Evolutionary conservation across 2,113 vertebrate species (phyloP), one percentile per base, ranked within the genome.

Genomic region (Podarcis muralis): DNA sequence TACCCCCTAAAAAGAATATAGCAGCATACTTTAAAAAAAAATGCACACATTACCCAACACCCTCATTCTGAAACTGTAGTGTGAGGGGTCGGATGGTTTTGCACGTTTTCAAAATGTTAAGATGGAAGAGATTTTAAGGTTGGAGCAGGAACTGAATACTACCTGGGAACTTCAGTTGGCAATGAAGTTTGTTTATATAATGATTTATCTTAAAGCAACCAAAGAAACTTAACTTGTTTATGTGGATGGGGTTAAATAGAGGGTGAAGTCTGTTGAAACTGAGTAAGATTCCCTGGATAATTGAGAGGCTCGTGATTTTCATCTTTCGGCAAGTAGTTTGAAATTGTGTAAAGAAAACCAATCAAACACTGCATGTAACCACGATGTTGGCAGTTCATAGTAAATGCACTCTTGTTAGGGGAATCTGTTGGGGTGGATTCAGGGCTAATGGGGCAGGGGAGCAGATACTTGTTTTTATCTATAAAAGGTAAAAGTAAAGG

Each of bases 1-100:
- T 85, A 75, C 81, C 65, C 66, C 86, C 91, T 86, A 79, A 91
- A 84, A 12, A 1, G 78, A 23, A 59, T 1, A 90, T 92, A 85
- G 82, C 88, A 89, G 30, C 3, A 30, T 27, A 86, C 30, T 35
- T 59, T 75, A 81, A 68, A 40, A 43, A 86, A 25, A 76, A 22
- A 65, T 6, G 7, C 18, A 30, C 57, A 40, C 9, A 15, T 8
- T 30, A 53, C 48, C 48, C 48, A 23, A 8, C 66, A 53, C 30
- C 40, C 22, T 66, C 37, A 43, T 68, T 83, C 27, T 68, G 80
- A 83, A 88, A 25, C 12, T 20, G 6, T 75, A 30, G 12, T 76
- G 15, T 75, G 74, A 25, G 23, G 59, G 32, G 68, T 37, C 16
- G 37, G 18, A 81, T 35, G 66, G 79, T 5, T 9, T 82, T 81